Percentiles rank a stretch among this genome's conserved stretches.
Conservation (phyloP, 2,888 invertebrate species). For the Sthenelais limicola region DNA sequence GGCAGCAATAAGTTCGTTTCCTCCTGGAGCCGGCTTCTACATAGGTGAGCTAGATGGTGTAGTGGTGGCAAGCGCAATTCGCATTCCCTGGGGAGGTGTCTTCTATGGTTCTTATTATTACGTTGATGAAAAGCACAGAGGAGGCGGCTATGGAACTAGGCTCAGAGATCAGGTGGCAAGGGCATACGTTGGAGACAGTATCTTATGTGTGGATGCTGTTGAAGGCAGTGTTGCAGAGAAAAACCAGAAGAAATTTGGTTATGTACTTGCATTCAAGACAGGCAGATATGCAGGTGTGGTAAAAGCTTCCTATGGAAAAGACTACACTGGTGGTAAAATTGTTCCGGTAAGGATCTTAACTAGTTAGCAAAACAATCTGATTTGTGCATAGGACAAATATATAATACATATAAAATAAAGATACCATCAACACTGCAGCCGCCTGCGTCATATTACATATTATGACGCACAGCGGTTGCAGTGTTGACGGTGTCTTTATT, state of each 20-base stretch:
- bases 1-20: slow-evolving; percentile 15
- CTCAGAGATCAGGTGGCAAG: slow-evolving; percentile 44
- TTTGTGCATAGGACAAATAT: too few relatives aligned
- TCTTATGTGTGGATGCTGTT: slow-evolving; percentile 43
- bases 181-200: slow-evolving; percentile 41
- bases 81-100: slow-evolving; percentile 42
- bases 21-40: slow-evolving; percentile 43
- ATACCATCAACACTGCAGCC: too few relatives aligned
- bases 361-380: too few relatives aligned
- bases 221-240: slow-evolving; percentile 40
- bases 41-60: slow-evolving; percentile 46
- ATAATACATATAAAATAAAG: too few relatives aligned
- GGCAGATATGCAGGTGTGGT: slow-evolving; percentile 12
- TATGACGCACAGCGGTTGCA: too few relatives aligned
- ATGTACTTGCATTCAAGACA: slow-evolving; percentile 6
- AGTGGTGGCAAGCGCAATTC: slow-evolving; percentile 44
- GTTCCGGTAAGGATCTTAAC: slow-evolving; percentile 9
- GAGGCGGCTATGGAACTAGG: slow-evolving; percentile 46
- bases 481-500: too few relatives aligned
- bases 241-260: slow-evolving; percentile 36
- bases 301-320: background rate
- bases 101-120: slow-evolving; percentile 48
- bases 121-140: slow-evolving; percentile 42
- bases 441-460: too few relatives aligned
- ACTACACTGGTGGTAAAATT: background rate